Base-by-base conservation (phyloP, 2,797 vertebrate genomes). In the Eleutherodactylus coqui region DNA sequence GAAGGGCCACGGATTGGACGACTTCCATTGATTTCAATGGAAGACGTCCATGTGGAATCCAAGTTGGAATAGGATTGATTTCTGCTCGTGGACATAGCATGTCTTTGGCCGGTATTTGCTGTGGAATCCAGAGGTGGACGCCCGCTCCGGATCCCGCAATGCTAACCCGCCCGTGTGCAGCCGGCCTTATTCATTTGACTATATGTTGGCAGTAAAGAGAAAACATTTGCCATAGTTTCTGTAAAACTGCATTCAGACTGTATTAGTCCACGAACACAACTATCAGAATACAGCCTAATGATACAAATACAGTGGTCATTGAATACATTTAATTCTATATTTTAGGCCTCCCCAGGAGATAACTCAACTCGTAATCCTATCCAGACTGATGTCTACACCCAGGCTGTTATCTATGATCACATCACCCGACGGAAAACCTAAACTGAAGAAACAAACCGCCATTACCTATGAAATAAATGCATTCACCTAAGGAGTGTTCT, bases 361-460 rank as follows among this genome's bases (percentile, higher is more conserved):
- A 92, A 93, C 92, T 96, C 94, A 3, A 91, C 82, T 11, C 91
- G 95, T 89, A 95, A 69, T 0, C 76, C 90, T 27, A 86, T 97
- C 21, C 90, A 92, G 88, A 96, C 96, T 0, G 89, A 94, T 17
- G 93, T 96, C 90, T 97, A 96, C 90, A 32, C 90, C 55, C 95
- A 97, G 36, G 94, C 90, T 79, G 94, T 95, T 88, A 94, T 96
- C 91, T 96, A 93, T n/a, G 95, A 96, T 91, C 95, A 94, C 73
- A 51, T 91, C 75, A 86, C 93, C 88, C 91, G 94, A 88, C 91
- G 91, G 89, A 93, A 92, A 4, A 85, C 89, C 69, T 95, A 78
- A 93, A 16, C 14, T 76, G 34, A 60, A 64, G 47, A 45, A 62
- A n/a, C 24, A 72, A 32, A 36, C 19, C 0, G 53, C 14, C 16